Conservation (phyloP, 92 coral and sea anemone species). For the Virgularia gustaviana region DNA sequence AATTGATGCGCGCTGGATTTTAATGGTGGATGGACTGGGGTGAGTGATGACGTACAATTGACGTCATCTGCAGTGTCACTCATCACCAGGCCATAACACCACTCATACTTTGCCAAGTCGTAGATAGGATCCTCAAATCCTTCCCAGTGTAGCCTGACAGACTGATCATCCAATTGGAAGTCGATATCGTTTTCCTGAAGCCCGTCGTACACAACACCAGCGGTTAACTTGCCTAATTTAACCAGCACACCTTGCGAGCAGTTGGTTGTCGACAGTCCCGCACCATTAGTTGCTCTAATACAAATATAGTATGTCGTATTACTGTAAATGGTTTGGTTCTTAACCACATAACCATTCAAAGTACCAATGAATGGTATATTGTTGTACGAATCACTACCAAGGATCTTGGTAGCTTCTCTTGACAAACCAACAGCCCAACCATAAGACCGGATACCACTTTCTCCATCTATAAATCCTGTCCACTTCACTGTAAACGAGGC, state of each 20-base stretch:
- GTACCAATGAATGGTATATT: constrained; percentile 54
- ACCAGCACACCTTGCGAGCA: constrained; percentile 70
- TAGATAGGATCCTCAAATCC: constrained; percentile 89
- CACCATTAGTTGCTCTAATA: constrained; percentile 82
- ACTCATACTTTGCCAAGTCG: constrained; percentile 67
- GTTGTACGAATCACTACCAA: constrained; percentile 46
- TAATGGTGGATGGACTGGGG: constrained; percentile 46
- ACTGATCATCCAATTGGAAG: constrained; percentile 85
- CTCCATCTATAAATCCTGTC: constrained; percentile 79
- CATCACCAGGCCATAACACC: constrained; percentile 74
- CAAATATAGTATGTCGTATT: constrained; percentile 75
- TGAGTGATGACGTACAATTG: constrained; percentile 60
- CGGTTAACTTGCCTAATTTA: constrained; percentile 68
- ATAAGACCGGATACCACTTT: constrained; percentile 71
- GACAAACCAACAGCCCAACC: constrained; percentile 76
- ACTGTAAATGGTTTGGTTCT: constrained; percentile 61
- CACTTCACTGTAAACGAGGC: constrained; percentile 73
- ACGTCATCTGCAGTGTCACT: constrained; percentile 32
- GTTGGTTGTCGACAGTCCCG: constrained; percentile 72
- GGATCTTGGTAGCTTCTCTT: constrained; percentile 11
- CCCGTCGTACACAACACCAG: constrained; percentile 84
- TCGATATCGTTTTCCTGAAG: constrained; percentile 71
- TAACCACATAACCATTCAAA: constrained; percentile 68
- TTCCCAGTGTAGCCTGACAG: constrained; percentile 92
- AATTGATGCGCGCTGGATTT: constrained; percentile 69